A percentile compares a stretch with the other conserved stretches of the same genome.
phyloP scores from a whole-genome alignment of 1,140 invertebrate species.

The Anagrus nilaparvatae region DNA sequence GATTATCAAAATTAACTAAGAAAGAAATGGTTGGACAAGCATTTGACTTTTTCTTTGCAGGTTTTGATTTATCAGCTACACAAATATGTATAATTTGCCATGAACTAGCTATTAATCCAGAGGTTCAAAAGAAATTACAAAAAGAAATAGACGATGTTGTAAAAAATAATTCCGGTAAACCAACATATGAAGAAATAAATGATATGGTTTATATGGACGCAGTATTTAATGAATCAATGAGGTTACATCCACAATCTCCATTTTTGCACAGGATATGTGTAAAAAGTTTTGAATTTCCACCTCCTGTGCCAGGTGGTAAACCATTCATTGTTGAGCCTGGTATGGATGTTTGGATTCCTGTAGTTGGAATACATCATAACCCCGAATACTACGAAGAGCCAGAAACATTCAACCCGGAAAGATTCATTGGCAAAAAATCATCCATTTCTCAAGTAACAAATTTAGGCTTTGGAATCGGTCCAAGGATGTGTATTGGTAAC shows the following conservation, averaged over 20 bases:
- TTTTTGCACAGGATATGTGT: constrained; percentile 16
- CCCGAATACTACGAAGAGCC: constrained; percentile 48
- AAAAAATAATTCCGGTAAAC: constrained; percentile 37
- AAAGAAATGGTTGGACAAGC: constrained; percentile 22
- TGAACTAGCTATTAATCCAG: constrained; percentile 43
- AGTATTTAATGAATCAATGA: constrained; percentile 40
- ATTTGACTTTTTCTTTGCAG: constrained; percentile 32
- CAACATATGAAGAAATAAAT: constrained; percentile 51
- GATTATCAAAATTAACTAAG: constrained; percentile 13
- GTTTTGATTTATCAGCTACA: constrained; percentile 32
- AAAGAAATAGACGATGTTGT: constrained; percentile 38
- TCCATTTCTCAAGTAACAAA: constrained; percentile 22
- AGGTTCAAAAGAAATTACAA: constrained; percentile 39
- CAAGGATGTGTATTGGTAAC: constrained; percentile 39
- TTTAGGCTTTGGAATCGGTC: constrained; percentile 37
- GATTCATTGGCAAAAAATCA: constrained; percentile 27
- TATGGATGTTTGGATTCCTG: neutral
- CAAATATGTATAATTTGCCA: constrained; percentile 31
- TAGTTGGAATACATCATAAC: constrained; percentile 32
- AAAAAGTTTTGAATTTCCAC: constrained; percentile 14
- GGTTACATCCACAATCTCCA: constrained; percentile 12
- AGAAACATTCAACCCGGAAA: constrained; percentile 35
- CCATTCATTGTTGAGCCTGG: neutral
- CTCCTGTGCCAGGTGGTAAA: constrained; percentile 15
- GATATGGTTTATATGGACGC: constrained; percentile 53